These are phyloP conservation scores for Drosophila sturtevanti DNA, from an alignment of 1,140 invertebrate species.

Conservation along the genomic window DNA sequence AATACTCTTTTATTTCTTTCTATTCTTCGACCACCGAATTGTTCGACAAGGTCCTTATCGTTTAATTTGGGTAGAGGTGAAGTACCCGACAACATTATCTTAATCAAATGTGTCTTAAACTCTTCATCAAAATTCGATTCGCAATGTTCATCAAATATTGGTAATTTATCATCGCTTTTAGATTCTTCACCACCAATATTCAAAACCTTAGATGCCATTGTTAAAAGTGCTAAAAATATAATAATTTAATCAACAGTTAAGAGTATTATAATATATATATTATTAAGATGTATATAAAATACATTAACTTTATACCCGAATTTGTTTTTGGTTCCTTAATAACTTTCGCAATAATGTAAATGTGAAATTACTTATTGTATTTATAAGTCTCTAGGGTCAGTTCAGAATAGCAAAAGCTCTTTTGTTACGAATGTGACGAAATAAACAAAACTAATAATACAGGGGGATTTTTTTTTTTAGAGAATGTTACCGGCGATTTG, in stretches of 20 bases:
- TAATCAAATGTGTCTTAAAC: background rate
- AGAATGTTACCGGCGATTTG: no score
- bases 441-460: conserved; percentile 1
- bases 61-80: background rate
- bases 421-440: background rate
- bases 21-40: background rate
- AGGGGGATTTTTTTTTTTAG: background rate
- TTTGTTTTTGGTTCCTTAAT: background rate
- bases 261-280: no score
- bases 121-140: conserved; percentile 1
- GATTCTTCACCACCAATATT: background rate
- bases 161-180: background rate
- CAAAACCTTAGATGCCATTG: background rate
- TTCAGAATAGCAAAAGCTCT: background rate
- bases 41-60: background rate
- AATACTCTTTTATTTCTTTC: background rate
- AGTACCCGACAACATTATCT: background rate
- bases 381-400: background rate
- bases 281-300: no score
- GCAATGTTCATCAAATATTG: background rate
- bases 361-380: background rate
- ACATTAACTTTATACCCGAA: background rate
- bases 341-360: background rate
- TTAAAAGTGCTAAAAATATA: no score
- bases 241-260: no score